Percentiles rank a stretch among this genome's conserved stretches.
Evolutionary conservation across 2,113 vertebrate species (phyloP).

Genomic region (Phalacrocorax brasilianus): DNA sequence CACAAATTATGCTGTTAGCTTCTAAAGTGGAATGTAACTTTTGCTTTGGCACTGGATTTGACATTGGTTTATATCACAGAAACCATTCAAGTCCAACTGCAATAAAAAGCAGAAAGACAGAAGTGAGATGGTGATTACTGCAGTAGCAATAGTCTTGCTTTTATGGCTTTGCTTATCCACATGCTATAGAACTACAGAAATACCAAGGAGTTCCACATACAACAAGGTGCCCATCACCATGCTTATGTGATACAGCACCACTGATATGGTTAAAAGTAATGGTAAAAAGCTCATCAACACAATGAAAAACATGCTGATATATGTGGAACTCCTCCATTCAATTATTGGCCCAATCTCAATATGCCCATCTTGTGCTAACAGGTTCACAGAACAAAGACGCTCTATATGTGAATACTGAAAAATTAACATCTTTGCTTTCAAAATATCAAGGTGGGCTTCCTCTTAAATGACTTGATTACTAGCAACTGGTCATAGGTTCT

Average conservation of each 20-base stretch:
- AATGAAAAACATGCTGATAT: neutral
- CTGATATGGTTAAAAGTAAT: neutral
- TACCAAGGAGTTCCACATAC: neutral
- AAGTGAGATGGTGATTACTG: neutral
- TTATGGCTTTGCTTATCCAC: neutral
- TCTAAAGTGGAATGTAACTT: neutral
- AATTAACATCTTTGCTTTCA: neutral
- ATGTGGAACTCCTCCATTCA: neutral
- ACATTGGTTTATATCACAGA: neutral
- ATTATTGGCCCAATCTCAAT: neutral
- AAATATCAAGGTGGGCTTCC: neutral
- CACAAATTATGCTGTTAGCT: neutral
- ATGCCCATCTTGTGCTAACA: neutral
- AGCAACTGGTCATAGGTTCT: neutral
- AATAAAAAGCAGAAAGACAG: neutral
- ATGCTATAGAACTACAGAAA: neutral
- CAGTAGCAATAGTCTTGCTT: neutral
- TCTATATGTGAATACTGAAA: neutral
- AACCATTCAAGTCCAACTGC: neutral
- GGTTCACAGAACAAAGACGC: neutral
- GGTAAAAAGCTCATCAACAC: neutral
- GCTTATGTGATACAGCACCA: neutral
- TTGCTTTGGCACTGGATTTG: neutral
- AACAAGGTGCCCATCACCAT: neutral
- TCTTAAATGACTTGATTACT: neutral